phyloP scores from a whole-genome alignment of 2,113 vertebrate genomes.

The Erpornis zantholeuca region DNA sequence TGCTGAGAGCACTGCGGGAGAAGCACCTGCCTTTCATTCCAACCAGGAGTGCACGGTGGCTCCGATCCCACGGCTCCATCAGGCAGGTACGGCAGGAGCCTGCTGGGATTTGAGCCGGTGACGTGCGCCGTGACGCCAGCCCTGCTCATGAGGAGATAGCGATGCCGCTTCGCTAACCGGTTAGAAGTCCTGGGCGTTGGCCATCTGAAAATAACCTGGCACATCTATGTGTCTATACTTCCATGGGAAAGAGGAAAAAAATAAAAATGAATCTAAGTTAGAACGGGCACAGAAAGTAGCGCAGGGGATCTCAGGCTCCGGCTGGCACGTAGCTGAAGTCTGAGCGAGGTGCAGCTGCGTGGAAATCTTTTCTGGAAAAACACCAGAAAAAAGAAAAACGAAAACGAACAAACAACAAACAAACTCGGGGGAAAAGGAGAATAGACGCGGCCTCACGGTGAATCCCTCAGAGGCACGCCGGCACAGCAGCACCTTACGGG shows the following conservation, averaged over 20 bases:
- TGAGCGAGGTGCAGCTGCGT: neutral
- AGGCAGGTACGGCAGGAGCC: neutral
- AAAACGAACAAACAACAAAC: neutral
- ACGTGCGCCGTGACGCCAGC: neutral
- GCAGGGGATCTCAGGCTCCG: neutral
- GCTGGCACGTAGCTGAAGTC: neutral
- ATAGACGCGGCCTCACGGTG: accelerated
- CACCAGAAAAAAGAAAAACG: neutral
- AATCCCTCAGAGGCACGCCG: neutral
- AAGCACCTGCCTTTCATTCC: neutral
- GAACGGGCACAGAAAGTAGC: neutral
- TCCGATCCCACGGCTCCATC: neutral
- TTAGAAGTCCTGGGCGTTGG: neutral
- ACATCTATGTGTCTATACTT: neutral
- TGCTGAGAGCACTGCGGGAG: neutral
- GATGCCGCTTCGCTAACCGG: neutral
- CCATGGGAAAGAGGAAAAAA: neutral
- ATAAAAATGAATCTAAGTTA: no score
- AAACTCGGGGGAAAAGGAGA: accelerated
- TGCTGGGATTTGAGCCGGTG: neutral
- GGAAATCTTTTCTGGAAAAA: neutral
- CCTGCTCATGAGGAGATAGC: neutral
- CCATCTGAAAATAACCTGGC: neutral
- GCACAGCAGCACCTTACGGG: neutral
- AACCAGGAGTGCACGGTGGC: neutral